Percentiles rank a stretch among this genome's conserved stretches.
Evolutionary conservation across 2,113 vertebrate genomes (phyloP).

Genomic region (Pangasianodon hypophthalmus): DNA sequence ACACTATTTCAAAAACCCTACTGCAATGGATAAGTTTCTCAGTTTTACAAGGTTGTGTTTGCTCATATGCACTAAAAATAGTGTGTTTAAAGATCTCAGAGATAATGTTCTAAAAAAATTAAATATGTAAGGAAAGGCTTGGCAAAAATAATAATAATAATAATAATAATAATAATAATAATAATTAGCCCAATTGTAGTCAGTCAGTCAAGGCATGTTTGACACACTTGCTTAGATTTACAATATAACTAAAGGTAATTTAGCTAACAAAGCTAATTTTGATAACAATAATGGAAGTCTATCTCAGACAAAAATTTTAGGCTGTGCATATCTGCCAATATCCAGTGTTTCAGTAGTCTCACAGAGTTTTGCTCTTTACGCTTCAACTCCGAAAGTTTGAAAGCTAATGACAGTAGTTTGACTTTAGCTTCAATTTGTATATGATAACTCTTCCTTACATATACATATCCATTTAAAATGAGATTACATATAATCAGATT

Average conservation of each 20-base stretch:
- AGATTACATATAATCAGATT: neutral
- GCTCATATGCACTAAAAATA: neutral
- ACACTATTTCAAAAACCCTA: neutral
- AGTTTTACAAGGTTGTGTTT: neutral
- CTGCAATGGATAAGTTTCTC: neutral
- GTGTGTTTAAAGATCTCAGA: neutral
- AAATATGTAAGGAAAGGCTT: neutral
- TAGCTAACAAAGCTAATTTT: neutral
- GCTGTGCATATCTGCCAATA: neutral
- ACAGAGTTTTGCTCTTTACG: neutral
- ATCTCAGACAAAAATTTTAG: neutral
- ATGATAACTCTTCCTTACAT: no score
- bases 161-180: no score
- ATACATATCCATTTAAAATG: no score
- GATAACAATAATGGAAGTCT: neutral
- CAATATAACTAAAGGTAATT: neutral
- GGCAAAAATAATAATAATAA: no score
- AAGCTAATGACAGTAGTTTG: neutral
- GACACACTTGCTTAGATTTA: neutral
- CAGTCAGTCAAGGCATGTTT: neutral
- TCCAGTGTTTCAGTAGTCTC: neutral
- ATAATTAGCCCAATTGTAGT: neutral
- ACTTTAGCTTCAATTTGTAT: neutral
- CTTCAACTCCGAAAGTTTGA: no score
- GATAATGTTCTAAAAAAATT: neutral